phyloP scores from a whole-genome alignment of 2,113 vertebrate genomes.

The Microtus pennsylvanicus region DNA sequence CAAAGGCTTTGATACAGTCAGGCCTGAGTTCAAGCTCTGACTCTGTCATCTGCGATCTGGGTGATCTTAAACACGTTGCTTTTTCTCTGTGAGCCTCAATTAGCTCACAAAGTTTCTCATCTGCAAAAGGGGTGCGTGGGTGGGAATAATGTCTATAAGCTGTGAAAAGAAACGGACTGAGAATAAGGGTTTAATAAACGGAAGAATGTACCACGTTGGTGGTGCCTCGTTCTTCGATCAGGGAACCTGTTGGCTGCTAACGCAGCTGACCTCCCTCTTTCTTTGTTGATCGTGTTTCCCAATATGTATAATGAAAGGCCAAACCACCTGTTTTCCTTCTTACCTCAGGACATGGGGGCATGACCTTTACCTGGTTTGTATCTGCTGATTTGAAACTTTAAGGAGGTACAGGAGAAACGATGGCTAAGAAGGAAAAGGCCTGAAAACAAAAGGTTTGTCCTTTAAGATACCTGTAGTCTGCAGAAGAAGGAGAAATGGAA shows the following conservation, averaged over 20 bases:
- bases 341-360: accelerated
- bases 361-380: neutral
- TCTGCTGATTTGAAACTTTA: neutral
- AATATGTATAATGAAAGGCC: neutral
- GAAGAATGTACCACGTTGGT: neutral
- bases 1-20: neutral
- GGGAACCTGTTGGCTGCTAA: neutral
- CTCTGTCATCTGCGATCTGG: neutral
- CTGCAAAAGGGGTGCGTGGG: neutral
- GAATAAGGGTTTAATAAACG: neutral
- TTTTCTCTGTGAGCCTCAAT: neutral
- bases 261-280: neutral
- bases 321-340: neutral
- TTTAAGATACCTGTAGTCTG: neutral
- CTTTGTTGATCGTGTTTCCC: neutral
- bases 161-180: neutral
- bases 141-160: neutral
- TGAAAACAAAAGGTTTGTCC: neutral
- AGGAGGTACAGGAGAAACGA: neutral
- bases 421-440: neutral
- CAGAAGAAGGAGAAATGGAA: neutral
- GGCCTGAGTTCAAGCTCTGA: neutral
- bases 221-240: neutral
- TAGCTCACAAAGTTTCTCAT: neutral
- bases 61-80: neutral